Base-by-base conservation (phyloP, 2,888 invertebrate species). In the Bedellia somnulentella region DNA sequence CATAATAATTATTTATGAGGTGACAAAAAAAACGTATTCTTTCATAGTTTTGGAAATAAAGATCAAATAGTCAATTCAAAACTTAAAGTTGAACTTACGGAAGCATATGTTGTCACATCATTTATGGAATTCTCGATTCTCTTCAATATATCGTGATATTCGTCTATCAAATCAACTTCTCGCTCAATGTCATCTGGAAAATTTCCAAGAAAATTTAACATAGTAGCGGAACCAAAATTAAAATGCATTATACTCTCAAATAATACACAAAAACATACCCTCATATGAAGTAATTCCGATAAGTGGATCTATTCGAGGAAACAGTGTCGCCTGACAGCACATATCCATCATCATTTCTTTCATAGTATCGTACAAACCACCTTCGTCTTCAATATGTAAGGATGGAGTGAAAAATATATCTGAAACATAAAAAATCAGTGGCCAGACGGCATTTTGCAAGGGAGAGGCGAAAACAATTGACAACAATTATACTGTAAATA, bases 311-410 rank as follows among this genome's bases (percentile, higher is more conserved):
- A 89, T 81, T 30, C 90, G 79, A 1, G 81, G 78, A 43, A 93
- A 81, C 28, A 88, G 59, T 4, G 82, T 80, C 9, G 86, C 81
- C 78, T 91, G 89, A 27, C 82, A 76, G 50, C 85, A 85, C 48
- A 91, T 85, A 44, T 92, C 89, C 30, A 86, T 81, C 44, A 93
- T 71, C 43, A 93, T 78, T 11, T 79, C 77, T 43, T 82, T 82
- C 14, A 92, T 64, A 15, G 85, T 78, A 30, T 76, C 76, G 24
- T 82, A 80, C 38, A 93, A 83, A 5, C 88, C 86, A 24, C 78
- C 80, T 1, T 79, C 52, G 44, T 83, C 78, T 13, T 83, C 81
- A 28, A 80, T 46, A 35, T 89, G 84, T 45, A 93, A 62, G 0
- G 88, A 82, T 0, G 93, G 92, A 14, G 80, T 68, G 51, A 86